These are phyloP conservation scores for Xiphophorus birchmanni DNA, from an alignment of 2,797 vertebrate genomes.

Conservation along the genomic window DNA sequence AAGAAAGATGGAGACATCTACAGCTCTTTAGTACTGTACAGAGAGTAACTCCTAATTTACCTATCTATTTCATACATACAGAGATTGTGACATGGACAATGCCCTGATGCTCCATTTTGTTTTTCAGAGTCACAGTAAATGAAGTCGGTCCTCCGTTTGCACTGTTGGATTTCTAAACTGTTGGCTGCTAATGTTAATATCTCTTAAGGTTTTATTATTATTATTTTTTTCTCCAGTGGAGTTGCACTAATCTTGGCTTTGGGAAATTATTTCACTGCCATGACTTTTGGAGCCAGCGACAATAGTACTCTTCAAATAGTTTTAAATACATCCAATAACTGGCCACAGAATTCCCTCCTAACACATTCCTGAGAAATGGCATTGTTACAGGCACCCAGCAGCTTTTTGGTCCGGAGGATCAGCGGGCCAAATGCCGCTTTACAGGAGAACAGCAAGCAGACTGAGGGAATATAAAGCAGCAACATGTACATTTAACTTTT, in stretches of 20 bases:
- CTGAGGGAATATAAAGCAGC: constrained; percentile 71
- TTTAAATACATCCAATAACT: constrained; percentile 56
- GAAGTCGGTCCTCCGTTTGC: neutral
- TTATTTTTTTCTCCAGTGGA: constrained; percentile 20
- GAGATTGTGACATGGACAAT: neutral
- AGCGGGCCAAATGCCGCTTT: constrained; percentile 65
- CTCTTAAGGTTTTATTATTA: neutral
- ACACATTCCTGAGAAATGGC: constrained; percentile 69
- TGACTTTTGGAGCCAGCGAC: constrained; percentile 30
- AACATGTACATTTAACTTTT: constrained; percentile 81
- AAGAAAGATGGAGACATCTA: neutral
- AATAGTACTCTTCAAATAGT: constrained; percentile 45
- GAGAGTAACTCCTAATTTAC: neutral
- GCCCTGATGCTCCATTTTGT: neutral
- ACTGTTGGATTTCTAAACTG: constrained; percentile 28
- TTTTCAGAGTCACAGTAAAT: neutral
- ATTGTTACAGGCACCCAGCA: constrained; percentile 64
- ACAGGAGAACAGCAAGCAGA: constrained; percentile 65
- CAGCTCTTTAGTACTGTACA: neutral
- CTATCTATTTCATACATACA: neutral
- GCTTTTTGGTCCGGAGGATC: constrained; percentile 62
- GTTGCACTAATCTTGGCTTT: constrained; percentile 30
- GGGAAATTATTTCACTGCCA: constrained; percentile 29
- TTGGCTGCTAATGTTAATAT: constrained; percentile 1
- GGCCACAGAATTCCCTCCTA: constrained; percentile 47